phyloP scores from a whole-genome alignment of 2,888 invertebrate genomes.

The Mayetiola destructor region DNA sequence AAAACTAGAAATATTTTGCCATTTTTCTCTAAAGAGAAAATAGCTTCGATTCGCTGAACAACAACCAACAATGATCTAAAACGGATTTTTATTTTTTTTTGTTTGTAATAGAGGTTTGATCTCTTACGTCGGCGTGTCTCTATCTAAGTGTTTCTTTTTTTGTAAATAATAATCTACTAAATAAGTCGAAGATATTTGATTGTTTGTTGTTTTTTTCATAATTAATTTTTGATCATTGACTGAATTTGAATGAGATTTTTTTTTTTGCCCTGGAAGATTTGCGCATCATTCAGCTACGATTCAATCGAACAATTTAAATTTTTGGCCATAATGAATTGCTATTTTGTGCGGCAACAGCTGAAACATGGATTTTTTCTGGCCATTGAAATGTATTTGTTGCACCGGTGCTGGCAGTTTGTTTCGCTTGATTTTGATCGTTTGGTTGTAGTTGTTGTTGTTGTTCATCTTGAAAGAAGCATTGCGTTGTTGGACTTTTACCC shows the following conservation, averaged over 20 bases:
- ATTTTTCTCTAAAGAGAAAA: no score
- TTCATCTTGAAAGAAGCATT: constrained; percentile 19
- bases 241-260: constrained; percentile 18
- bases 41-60: no score
- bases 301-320: background rate
- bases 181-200: no score
- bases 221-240: constrained; percentile 18
- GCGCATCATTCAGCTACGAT: constrained; percentile 7
- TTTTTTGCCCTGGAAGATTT: constrained; percentile 16
- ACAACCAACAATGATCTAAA: no score
- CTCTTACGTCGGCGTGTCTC: no score
- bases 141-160: no score
- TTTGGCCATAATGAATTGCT: constrained; percentile 30
- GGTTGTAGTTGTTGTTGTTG: constrained; percentile 14
- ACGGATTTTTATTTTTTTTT: no score
- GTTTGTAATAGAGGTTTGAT: no score
- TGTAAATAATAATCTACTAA: no score
- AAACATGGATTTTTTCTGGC: constrained; percentile 36
- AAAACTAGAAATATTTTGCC: no score
- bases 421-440: background rate
- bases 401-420: background rate
- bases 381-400: constrained; percentile 28
- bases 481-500: constrained; percentile 34
- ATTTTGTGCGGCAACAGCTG: constrained; percentile 32
- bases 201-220: no score